Evolutionary conservation across 1,140 invertebrate genomes (phyloP).

Genomic region (Euschistus heros): DNA sequence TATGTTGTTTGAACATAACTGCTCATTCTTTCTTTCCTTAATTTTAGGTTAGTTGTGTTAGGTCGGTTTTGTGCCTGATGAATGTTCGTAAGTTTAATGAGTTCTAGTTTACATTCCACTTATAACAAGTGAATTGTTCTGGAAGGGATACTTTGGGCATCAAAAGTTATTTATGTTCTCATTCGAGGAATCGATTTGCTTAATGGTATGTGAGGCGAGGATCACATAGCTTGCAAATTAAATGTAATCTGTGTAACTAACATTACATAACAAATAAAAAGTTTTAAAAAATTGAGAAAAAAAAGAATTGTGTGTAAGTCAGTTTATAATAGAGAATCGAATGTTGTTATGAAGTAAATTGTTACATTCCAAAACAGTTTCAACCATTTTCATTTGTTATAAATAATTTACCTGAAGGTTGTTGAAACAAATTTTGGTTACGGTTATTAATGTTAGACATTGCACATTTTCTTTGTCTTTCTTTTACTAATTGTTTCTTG

Average conservation of each 20-base stretch:
- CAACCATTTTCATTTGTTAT: slow-evolving; percentile 7
- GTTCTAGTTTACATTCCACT: slow-evolving; percentile 22
- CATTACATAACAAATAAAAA: not conserved
- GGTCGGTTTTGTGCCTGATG: slow-evolving; percentile 9
- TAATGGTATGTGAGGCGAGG: slow-evolving; percentile 20
- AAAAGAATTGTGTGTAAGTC: slow-evolving; percentile 14
- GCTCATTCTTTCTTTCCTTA: slow-evolving; percentile 7
- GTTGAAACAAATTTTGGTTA: slow-evolving; percentile 21
- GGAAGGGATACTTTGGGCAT: slow-evolving; percentile 29
- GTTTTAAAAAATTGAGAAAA: slow-evolving; percentile 6
- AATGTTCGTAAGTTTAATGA: not conserved
- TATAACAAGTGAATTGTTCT: slow-evolving; percentile 19
- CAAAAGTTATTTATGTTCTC: slow-evolving; percentile 21
- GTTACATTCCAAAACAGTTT: slow-evolving; percentile 23
- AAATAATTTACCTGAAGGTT: not conserved
- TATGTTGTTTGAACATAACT: slow-evolving; percentile 15
- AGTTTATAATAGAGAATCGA: slow-evolving; percentile 16
- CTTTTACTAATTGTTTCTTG: slow-evolving; percentile 18
- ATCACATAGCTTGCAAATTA: slow-evolving; percentile 21
- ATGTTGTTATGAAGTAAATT: slow-evolving; percentile 8
- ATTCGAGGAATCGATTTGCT: slow-evolving; percentile 2
- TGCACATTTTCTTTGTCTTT: slow-evolving; percentile 23
- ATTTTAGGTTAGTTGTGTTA: not conserved
- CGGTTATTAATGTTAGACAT: slow-evolving; percentile 17
- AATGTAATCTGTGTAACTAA: slow-evolving; percentile 13